Base-by-base conservation (phyloP, 2,888 invertebrate genomes). In the Cecidostiba fungosa region DNA sequence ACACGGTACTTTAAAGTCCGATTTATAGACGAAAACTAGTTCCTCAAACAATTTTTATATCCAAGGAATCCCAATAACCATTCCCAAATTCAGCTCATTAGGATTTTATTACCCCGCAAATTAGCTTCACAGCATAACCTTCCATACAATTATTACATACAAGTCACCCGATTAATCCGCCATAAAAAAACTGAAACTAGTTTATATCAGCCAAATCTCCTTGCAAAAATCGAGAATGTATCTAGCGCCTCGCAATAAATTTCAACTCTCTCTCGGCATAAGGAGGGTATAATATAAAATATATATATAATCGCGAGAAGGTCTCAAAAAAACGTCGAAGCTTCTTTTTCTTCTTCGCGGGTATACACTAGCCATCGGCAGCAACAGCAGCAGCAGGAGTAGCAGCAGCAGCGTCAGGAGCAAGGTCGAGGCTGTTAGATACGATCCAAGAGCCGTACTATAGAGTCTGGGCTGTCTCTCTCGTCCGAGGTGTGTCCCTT, bases 81-180 rank as follows among this genome's bases (percentile, higher is more conserved):
- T 36, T 62, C 50, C 19, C 36, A 59, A 79, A 79, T 69, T n/a
- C 59, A 26, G 23, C 77, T 85, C 85, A 69, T 85, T 82, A 85
- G 66, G 29, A 78, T 85, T 85, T 85, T 78, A 81, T 77, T 62
- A n/a, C 66, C 73, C 50, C 12, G 26, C 69, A 78, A 85, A 85
- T 82, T 85, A 85, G 81, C n/a, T 12, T 69, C 43, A 70, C 16
- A 76, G 70, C 79, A 12, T 6, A 29, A 36, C 16, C 43, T 43
- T 74, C 50, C n/a, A 8, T n/a, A 36, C 8, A 23, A 76, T 82
- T 73, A 76, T 82, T 73, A 69, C n/a, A 59, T 43, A 23, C 29
- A 77, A 47, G 12, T 50, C 54, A 4, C 32, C 8, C n/a, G 78
- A 82, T 82, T 72, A 77, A 85, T 80, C 77, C 54, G 59, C 62